Base-by-base conservation (phyloP, 2,113 vertebrate genomes). In the Canis aureus region DNA sequence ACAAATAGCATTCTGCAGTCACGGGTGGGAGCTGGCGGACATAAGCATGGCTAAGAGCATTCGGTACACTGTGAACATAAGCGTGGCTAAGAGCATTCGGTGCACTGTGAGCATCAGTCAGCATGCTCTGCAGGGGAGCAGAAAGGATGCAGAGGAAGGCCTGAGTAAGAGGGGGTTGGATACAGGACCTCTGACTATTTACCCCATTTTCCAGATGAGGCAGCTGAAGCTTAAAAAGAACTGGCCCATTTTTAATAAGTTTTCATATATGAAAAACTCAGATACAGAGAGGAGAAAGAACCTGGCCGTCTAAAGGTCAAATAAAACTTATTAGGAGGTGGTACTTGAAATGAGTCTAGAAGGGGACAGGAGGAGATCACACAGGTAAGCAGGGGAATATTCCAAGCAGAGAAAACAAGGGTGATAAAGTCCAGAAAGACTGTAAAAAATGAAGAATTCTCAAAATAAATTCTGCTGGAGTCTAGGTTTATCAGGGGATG, bases 171-270 rank as follows among this genome's bases (percentile, higher is more conserved):
- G 43, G 15, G 80, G 2, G 29, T 2, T 60, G 53, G 27, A 10
- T 20, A 38, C 32, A 57, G 29, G 64, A 83, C 6, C 27, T 76
- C 22, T 73, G 59, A 51, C 32, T 8, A 71, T 25, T 32, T 51
- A 73, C 35, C 49, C 22, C 79, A 71, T 69, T 89, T 88, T 59
- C 59, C 71, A 82, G 43, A 85, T 5, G 15, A 96, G 66, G 62
- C 73, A 19, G 59, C 16, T 17, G 22, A 80, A 29, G n/a, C 32
- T 16, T 55, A 87, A 38, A 60, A 38, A 60, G 38, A 51, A 85
- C 69, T 17, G 78, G 59, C 29, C 69, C 67, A 49, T 81, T 96
- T 64, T 80, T 86, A 59, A 19, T 43, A 62, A 69, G 38, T 62
- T 38, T 27, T 92, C 79, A 15, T 43, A 60, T 38, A 53, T 11